Evolutionary conservation across 1,140 invertebrate genomes (phyloP).

Genomic region (Drosophila parabipectinata): DNA sequence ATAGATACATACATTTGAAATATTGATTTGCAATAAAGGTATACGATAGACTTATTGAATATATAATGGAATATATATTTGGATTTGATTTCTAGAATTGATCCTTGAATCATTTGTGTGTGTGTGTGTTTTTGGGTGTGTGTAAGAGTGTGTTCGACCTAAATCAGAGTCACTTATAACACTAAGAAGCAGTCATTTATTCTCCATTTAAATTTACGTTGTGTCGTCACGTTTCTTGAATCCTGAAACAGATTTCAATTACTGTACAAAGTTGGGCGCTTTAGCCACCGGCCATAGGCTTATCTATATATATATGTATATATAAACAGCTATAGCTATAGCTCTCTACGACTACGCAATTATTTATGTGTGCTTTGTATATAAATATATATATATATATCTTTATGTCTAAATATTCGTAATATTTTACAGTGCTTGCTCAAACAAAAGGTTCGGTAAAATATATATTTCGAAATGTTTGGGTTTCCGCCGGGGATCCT

Average conservation of each 20-base stretch:
- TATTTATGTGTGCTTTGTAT: constrained; percentile 36
- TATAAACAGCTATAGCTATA: constrained; percentile 44
- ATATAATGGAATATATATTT: constrained; percentile 72
- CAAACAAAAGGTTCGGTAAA: constrained; percentile 49
- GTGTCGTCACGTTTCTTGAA: constrained; percentile 77
- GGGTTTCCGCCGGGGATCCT: constrained; percentile 8
- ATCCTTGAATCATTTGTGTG: constrained; percentile 55
- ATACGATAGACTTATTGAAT: constrained; percentile 78
- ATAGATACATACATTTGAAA: constrained; percentile 53
- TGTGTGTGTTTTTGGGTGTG: constrained; percentile 8
- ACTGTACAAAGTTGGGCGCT: constrained; percentile 72
- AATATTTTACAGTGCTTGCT: constrained; percentile 45
- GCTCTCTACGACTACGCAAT: constrained; percentile 47
- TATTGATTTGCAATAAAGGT: constrained; percentile 75
- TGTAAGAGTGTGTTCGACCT: constrained; percentile 58
- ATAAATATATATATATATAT: constrained; percentile 44
- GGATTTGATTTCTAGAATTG: constrained; percentile 76
- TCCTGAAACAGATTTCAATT: constrained; percentile 82
- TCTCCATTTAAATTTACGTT: constrained; percentile 82
- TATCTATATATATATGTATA: constrained; percentile 46
- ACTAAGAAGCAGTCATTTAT: constrained; percentile 83
- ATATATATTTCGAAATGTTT: constrained; percentile 47
- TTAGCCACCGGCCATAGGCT: constrained; percentile 43
- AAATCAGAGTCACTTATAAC: constrained; percentile 82
- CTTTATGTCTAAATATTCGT: constrained; percentile 32